Base-by-base conservation (phyloP, 1,140 invertebrate genomes). In the Drosophila cardini region DNA sequence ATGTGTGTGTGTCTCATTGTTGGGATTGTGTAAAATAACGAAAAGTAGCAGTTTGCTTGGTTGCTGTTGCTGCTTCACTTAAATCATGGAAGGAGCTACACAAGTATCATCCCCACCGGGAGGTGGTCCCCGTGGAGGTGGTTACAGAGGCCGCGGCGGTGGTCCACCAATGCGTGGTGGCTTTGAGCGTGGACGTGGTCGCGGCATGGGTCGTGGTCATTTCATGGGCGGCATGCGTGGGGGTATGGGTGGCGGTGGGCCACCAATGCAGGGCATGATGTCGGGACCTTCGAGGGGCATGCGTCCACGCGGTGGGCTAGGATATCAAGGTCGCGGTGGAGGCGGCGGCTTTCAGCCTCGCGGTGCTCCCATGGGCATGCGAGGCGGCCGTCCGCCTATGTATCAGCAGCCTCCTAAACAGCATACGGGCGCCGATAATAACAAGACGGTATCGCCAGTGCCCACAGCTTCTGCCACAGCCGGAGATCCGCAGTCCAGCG, bases 401-500 rank as follows among this genome's bases (percentile, higher is more conserved):
- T 91, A 92, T 55, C 62, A 56, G 8, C 91, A 92, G 69, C 86
- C 90, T 43, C 87, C 86, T 16, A 91, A 91, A 64, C 91, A 92
- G 69, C 91, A 91, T 53, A 90, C 91, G 30, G 89, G 90, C 42
- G 83, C 86, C n/a, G 91, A 92, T 40, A 91, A 92, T 52, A 91
- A 91, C 62, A 91, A 92, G 73, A 91, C 90, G 15, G 87, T 90
- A 9, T 90, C 91, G 6, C 89, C 91, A 42, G 90, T 90, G 38
- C 86, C 91, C 40, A 72, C 91, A 34, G 72, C 80, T 26, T 3
- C 85, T 36, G 57, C 61, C 18, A 13, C 53, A 42, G 53, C 58
- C 15, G 52, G 67, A 11, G 76, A 78, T 11, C 76, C 69, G 10
- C 76, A 74, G 18, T 11, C 57, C 4, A 34, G 46, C 10, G 73